Conservation (phyloP, 2,888 invertebrate species). For the Ferrisia virgata region DNA sequence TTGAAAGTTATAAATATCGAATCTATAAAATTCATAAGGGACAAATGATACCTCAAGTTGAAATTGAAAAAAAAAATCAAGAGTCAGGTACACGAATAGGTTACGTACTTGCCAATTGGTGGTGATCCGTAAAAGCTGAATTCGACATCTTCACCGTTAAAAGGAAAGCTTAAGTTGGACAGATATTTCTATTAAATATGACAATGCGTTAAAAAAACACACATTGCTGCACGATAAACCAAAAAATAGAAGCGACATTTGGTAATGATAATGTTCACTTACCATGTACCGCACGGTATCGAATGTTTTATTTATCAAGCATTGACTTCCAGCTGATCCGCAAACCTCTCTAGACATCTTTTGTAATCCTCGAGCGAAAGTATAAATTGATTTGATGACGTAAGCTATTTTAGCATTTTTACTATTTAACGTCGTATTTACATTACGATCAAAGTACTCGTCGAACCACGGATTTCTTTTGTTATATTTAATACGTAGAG, state of each 20-base stretch:
- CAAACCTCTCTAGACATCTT: conserved; percentile 67
- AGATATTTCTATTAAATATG: conserved; percentile 60
- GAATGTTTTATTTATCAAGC: background rate
- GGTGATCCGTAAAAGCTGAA: conserved; percentile 75
- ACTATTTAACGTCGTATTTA: conserved; percentile 60
- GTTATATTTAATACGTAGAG: conserved; percentile 65
- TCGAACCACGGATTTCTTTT: conserved; percentile 69
- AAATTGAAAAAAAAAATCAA: too few relatives aligned
- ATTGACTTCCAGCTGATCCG: conserved; percentile 44
- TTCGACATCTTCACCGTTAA: conserved; percentile 64
- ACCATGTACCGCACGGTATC: conserved; percentile 53
- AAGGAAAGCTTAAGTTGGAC: conserved; percentile 67
- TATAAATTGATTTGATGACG: conserved; percentile 73
- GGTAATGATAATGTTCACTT: conserved; percentile 56
- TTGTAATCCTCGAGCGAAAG: conserved; percentile 70
- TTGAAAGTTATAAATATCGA: conserved; percentile 4
- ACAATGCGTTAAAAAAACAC: too few relatives aligned
- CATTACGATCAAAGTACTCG: conserved; percentile 61
- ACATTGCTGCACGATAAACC: background rate
- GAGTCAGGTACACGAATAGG: background rate
- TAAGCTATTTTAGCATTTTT: conserved; percentile 77
- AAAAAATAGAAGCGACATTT: too few relatives aligned
- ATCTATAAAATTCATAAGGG: background rate
- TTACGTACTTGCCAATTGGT: conserved; percentile 63
- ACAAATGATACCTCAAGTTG: background rate